phyloP scores from a whole-genome alignment of 2,888 invertebrate genomes.

The Drosophila testacea region DNA sequence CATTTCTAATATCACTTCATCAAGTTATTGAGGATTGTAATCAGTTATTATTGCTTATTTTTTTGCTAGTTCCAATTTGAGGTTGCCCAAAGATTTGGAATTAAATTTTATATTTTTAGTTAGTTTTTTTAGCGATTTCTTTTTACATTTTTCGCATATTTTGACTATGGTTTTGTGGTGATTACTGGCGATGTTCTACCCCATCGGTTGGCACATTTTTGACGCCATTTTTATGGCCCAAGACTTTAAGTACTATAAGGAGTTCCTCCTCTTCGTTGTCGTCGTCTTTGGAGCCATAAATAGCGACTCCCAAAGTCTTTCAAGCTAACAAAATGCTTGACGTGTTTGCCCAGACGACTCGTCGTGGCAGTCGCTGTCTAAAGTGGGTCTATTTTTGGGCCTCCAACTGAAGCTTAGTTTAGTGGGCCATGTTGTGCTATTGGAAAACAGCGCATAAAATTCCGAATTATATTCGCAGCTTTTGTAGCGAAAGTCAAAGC shows the following conservation, averaged over 20 bases:
- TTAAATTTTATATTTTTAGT: conserved; percentile 12
- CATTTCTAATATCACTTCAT: background rate
- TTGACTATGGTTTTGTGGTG: conserved; percentile 3
- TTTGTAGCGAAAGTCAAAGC: conserved; percentile 34
- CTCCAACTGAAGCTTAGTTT: conserved; percentile 54
- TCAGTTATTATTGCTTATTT: conserved; percentile 7
- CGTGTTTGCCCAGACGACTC: conserved; percentile 72
- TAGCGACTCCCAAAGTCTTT: conserved; percentile 51
- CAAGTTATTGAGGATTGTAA: conserved; percentile 6
- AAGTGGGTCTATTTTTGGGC: conserved; percentile 45
- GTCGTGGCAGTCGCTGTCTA: conserved; percentile 34
- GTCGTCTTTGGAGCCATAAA: conserved; percentile 51
- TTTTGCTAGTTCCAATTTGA: conserved; percentile 12
- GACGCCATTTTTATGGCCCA: conserved; percentile 55
- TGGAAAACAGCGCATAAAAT: conserved; percentile 64
- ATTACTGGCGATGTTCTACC: conserved; percentile 30
- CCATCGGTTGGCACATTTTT: conserved; percentile 45
- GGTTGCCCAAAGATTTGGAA: background rate
- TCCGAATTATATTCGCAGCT: conserved; percentile 57
- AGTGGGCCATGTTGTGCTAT: conserved; percentile 40
- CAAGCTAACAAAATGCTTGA: conserved; percentile 74
- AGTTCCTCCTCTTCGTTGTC: background rate
- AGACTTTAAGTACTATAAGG: conserved; percentile 18
- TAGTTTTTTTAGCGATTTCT: conserved; percentile 24
- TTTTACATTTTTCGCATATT: conserved; percentile 23